Evolutionary conservation across 2,888 invertebrate species (phyloP).

Genomic region (Cantharis rustica): DNA sequence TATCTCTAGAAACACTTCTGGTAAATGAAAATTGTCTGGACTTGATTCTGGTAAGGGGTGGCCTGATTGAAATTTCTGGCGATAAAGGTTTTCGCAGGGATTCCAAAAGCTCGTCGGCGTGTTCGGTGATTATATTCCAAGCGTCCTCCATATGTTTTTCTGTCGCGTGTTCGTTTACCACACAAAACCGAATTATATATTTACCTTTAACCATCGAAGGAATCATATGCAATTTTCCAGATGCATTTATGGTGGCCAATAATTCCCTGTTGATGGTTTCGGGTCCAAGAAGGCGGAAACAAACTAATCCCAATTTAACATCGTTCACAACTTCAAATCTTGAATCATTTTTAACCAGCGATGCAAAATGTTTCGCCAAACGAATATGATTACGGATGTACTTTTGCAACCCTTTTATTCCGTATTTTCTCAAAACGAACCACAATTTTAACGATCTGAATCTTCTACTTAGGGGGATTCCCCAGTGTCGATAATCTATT

Average conservation of each 20-base stretch:
- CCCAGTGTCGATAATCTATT: conserved; percentile 81
- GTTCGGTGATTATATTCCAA: conserved; percentile 65
- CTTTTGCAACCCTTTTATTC: conserved; percentile 77
- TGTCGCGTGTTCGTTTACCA: conserved; percentile 76
- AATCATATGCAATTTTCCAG: conserved; percentile 85
- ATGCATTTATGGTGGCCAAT: conserved; percentile 78
- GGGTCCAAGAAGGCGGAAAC: conserved; percentile 73
- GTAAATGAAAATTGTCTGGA: conserved; percentile 64
- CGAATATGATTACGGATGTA: conserved; percentile 84
- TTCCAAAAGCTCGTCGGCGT: conserved; percentile 63
- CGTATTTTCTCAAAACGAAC: conserved; percentile 85
- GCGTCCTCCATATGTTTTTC: conserved; percentile 75
- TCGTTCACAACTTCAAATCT: conserved; percentile 80
- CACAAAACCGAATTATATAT: conserved; percentile 76
- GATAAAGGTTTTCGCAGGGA: conserved; percentile 51
- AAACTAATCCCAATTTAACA: conserved; percentile 76
- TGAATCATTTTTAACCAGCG: conserved; percentile 67
- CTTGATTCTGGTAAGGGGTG: conserved; percentile 59
- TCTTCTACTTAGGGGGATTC: conserved; percentile 81
- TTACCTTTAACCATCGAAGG: conserved; percentile 77
- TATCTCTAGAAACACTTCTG: conserved; percentile 61
- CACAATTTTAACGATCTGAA: conserved; percentile 87
- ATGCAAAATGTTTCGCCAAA: conserved; percentile 76
- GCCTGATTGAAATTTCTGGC: conserved; percentile 55
- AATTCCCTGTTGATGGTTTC: conserved; percentile 77